Conservation (phyloP, 2,797 vertebrate genomes). For the Xiphophorus birchmanni region DNA sequence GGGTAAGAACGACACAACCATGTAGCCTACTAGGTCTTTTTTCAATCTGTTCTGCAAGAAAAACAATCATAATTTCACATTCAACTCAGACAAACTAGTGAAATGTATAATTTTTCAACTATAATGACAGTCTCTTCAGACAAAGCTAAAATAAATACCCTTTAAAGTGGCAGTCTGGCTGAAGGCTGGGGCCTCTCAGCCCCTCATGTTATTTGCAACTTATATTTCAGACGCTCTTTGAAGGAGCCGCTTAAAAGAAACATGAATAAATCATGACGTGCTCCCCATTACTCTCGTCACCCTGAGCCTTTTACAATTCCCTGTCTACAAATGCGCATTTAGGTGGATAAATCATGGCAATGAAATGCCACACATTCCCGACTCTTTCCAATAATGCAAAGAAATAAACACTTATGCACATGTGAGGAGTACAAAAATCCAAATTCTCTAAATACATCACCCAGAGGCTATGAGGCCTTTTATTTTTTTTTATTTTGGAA, state of each 20-base stretch:
- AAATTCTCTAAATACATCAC: neutral
- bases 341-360: constrained; percentile 15
- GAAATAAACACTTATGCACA: neutral
- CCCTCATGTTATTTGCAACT: constrained; percentile 30
- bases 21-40: neutral
- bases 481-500: no score
- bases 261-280: constrained; percentile 48
- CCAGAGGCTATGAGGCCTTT: neutral
- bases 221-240: constrained; percentile 30
- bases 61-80: neutral
- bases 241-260: constrained; percentile 26
- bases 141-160: neutral
- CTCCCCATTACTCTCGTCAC: constrained; percentile 38
- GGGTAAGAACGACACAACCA: neutral
- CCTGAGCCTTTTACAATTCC: constrained; percentile 21
- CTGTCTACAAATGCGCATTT: constrained; percentile 15
- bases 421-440: neutral
- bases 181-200: constrained; percentile 14
- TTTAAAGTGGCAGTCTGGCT: neutral
- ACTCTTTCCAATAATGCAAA: constrained; percentile 16
- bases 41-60: neutral
- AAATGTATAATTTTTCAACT: constrained; percentile 1
- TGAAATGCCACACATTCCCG: neutral
- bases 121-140: neutral
- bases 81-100: neutral